phyloP scores from a whole-genome alignment of 2,888 invertebrate species.

The Platycheirus albimanus region DNA sequence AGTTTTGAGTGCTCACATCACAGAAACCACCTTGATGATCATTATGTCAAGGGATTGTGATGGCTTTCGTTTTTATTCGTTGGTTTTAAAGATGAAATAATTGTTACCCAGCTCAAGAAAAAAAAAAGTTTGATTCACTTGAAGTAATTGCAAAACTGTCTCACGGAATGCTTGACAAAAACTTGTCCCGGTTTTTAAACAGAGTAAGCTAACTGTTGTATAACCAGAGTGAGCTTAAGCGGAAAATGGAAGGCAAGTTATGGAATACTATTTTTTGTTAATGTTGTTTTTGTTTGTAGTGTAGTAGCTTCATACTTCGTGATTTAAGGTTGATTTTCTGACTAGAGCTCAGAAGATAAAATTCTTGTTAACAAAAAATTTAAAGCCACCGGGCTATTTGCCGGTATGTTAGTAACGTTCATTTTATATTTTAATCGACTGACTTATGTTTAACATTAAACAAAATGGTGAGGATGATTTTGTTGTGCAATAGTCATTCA shows the following conservation, averaged over 20 bases:
- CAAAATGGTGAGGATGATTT: too few species aligned
- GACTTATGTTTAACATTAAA: too few species aligned
- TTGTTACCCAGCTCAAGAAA: too few species aligned
- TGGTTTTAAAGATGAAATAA: background rate
- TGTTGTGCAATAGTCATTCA: too few species aligned
- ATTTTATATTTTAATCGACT: too few species aligned
- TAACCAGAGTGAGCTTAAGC: background rate
- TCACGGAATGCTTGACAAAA: constrained; percentile 26
- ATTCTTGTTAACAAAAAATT: too few species aligned
- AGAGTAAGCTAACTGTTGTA: background rate
- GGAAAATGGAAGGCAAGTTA: background rate
- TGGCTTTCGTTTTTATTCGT: background rate
- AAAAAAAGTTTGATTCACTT: background rate
- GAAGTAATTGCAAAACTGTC: constrained; percentile 29
- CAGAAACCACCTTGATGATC: background rate
- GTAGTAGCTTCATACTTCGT: too few species aligned
- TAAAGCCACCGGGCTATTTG: too few species aligned
- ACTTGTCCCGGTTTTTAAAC: constrained; percentile 41
- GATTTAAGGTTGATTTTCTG: too few species aligned
- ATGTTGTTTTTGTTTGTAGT: background rate
- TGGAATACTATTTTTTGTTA: background rate
- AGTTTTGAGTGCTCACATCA: constrained; percentile 7
- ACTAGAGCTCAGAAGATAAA: too few species aligned
- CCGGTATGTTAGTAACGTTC: too few species aligned
- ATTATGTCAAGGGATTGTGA: background rate